Evolutionary conservation across 2,113 vertebrate species (phyloP).

Genomic region (Cyanistes caeruleus): DNA sequence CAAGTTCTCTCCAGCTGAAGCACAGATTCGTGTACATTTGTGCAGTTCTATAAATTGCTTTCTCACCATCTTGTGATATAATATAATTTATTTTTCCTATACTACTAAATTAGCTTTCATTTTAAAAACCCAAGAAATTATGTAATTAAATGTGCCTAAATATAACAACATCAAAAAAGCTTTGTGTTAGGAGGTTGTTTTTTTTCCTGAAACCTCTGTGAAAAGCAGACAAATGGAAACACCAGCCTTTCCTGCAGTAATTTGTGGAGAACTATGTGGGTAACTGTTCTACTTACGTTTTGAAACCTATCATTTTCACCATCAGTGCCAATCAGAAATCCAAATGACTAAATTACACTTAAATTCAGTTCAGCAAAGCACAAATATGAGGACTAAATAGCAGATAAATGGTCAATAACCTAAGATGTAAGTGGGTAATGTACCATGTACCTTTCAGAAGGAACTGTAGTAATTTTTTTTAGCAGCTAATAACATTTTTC

Average conservation of each 20-base stretch:
- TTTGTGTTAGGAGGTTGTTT: background rate
- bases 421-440: background rate
- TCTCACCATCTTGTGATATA: background rate
- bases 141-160: background rate
- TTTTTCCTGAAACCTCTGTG: background rate
- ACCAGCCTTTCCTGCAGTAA: background rate
- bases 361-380: background rate
- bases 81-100: background rate
- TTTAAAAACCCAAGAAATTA: background rate
- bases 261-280: background rate
- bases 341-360: background rate
- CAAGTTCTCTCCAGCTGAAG: background rate
- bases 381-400: background rate
- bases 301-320: constrained; percentile 27
- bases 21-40: background rate
- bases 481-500: background rate
- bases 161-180: background rate
- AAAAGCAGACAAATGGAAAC: background rate
- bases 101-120: background rate
- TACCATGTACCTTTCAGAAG: background rate
- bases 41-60: background rate
- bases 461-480: background rate
- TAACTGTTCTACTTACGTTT: background rate
- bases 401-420: background rate
- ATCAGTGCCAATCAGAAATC: background rate